Evolutionary conservation across 1,140 invertebrate species (phyloP), one percentile per base, ranked within the genome.

Genomic region (Euura lappo): DNA sequence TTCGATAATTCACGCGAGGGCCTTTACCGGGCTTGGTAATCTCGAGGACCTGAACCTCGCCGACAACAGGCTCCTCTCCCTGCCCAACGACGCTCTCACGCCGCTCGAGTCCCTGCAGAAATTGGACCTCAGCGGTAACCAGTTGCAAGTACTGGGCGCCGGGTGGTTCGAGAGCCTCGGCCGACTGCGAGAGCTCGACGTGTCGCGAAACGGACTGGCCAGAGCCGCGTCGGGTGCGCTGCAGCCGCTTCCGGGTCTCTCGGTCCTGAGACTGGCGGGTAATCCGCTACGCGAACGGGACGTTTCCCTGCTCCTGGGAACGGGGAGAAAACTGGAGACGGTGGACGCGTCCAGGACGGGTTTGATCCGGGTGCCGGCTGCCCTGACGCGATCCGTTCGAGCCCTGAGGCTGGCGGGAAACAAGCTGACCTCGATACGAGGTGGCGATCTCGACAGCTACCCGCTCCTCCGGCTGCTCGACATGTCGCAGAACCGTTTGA

Each of bases 361-460:
- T 44, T 88, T 98, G 11, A 91, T 89, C 70, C 90, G 93, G 79
- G 93, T 98, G 42, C 96, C 96, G 2, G 93, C 93, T 68, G 93
- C 94, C 65, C 88, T 98, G 68, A 96, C 96, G 6, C 92, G 93
- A 81, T 96, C 95, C 1, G 93, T 98, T 13, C 88, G 94, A 43
- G 93, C 94, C 73, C 87, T 98, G 42, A 91, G 93, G 45, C 85
- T 97, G 0, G 90, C 93, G 2, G 92, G 93, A 11, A 98, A 98
- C 81, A 90, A 89, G 75, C 90, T 96, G 65, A 90, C 89, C 69
- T 87, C 90, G 0, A 92, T 98, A 13, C 90, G 91, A 64, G 92
- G 94, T 77, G 94, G 95, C n/a, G 95, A 97, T 79, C 89, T 98
- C 72, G 95, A 96, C 79, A 96, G 95, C 75, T 97, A 97, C 83